Evolutionary conservation across 2,888 invertebrate species (phyloP), one percentile per base, ranked within the genome.

Genomic region (Heliconius aoede): DNA sequence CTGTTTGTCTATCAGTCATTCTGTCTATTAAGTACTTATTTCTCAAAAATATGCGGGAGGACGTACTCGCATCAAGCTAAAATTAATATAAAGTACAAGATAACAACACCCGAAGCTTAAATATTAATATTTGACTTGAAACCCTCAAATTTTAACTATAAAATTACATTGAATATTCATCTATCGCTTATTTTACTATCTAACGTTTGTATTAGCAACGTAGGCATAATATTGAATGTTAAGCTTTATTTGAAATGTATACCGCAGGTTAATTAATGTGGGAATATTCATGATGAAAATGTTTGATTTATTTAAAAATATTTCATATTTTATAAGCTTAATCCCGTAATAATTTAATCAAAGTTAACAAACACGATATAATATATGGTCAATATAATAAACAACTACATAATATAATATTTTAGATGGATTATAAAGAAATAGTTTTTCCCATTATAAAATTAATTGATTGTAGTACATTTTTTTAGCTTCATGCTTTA

Each of bases 271-370:
- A 68, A 68, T 68, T 51, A 68, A 51, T 68, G 15, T 36, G 72
- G 60, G 72, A 77, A 73, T 72, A 61, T 73, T 61, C 51, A 73
- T 76, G 73, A 69, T 68, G 28, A 46, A 40, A 68, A 68, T 51
- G 30, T 51, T n/a, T 30, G 68, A 51, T 68, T 68, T 51, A n/a
- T 68, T 68, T 28, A 11, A 68, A 51, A 51, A 18, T n/a, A 28
- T 46, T 51, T 51, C 51, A 68, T 68, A 68, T 68, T 68, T 30
- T n/a, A n/a, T 9, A 21, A 68, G 51, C 30, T 51, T n/a, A 51
- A 68, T 68, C 3, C 5, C 28, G 13, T 28, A 28, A 51, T 51
- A 26, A 0, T 30, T 51, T 46, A 28, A 30, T 32, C n/a, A 3
- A 24, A 26, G 24, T 24, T 5, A 55, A n/a, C 24, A 26, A 60